A percentile compares a stretch with the other conserved stretches of the same genome.
These are phyloP conservation scores for Euclidia mi DNA, from an alignment of 2,888 invertebrate species.

Conservation along the genomic window DNA sequence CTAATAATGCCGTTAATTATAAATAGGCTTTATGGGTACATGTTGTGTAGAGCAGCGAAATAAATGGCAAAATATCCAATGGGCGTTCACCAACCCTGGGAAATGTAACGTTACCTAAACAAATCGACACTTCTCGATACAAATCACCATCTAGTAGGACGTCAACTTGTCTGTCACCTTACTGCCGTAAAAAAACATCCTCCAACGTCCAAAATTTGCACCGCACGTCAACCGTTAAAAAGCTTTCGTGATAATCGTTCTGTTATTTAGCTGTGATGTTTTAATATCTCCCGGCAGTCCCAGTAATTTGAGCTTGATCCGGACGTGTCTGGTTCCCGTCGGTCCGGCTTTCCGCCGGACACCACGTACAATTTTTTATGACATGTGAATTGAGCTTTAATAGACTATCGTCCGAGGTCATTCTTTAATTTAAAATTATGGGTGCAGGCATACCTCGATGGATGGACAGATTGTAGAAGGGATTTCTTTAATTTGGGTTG, in stretches of 20 bases:
- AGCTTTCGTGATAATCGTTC: constrained; percentile 65
- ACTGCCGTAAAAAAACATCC: no score
- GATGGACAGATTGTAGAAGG: constrained; percentile 12
- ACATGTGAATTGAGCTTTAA: constrained; percentile 49
- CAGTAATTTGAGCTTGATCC: constrained; percentile 40
- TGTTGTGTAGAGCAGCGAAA: no score
- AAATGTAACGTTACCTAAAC: no score
- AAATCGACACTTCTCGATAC: no score
- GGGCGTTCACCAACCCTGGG: no score
- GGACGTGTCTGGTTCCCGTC: constrained; percentile 18
- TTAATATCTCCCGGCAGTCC: constrained; percentile 60
- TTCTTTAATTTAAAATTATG: constrained; percentile 30
- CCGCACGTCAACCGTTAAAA: constrained; percentile 58
- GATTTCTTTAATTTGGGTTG: constrained; percentile 10
- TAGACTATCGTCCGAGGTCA: constrained; percentile 19
- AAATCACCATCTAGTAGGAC: no score
- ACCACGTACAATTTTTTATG: constrained; percentile 34
- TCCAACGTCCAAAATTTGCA: constrained; percentile 23
- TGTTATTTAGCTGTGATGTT: constrained; percentile 64
- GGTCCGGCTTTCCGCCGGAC: constrained; percentile 18
- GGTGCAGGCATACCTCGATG: constrained; percentile 16
- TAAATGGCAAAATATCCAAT: no score
- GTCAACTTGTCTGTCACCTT: no score
- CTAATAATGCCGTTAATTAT: no score
- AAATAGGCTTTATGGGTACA: no score